Evolutionary conservation across 2,888 invertebrate genomes (phyloP).

Genomic region (Diarsia brunnea): DNA sequence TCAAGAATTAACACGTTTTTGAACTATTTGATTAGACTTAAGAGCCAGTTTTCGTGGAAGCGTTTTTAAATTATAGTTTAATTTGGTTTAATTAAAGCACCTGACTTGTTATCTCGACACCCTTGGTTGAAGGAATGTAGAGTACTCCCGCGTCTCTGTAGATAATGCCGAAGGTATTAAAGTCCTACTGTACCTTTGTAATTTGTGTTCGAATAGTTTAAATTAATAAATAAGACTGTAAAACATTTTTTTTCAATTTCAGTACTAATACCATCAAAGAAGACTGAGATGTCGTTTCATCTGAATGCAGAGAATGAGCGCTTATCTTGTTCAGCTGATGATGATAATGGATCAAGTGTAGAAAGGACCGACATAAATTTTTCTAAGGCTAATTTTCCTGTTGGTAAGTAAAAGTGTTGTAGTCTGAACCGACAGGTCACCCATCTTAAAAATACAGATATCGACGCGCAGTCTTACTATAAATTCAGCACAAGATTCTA

Average conservation of each 20-base stretch:
- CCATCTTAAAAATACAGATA: background rate
- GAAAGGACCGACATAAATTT: background rate
- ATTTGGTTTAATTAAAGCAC: background rate
- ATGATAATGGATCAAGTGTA: accelerated
- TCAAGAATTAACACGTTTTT: no score
- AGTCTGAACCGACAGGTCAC: background rate
- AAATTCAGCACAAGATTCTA: background rate
- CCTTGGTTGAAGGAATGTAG: background rate
- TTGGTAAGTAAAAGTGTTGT: slow-evolving; percentile 13
- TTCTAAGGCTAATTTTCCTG: background rate
- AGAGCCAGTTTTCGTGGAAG: no score
- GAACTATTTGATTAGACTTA: no score
- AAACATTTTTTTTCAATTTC: background rate
- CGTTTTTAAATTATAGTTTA: background rate
- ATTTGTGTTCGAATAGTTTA: no score
- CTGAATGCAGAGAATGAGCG: accelerated
- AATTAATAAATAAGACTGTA: background rate
- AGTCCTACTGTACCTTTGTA: no score
- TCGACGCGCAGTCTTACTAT: background rate
- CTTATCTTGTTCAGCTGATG: background rate
- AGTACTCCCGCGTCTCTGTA: background rate
- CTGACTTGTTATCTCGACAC: no score
- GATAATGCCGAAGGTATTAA: no score
- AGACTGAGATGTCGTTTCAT: background rate
- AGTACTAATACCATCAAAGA: accelerated